Evolutionary conservation across 2,888 invertebrate species (phyloP), one percentile per base, ranked within the genome.

Genomic region (Agriopis aurantiaria): DNA sequence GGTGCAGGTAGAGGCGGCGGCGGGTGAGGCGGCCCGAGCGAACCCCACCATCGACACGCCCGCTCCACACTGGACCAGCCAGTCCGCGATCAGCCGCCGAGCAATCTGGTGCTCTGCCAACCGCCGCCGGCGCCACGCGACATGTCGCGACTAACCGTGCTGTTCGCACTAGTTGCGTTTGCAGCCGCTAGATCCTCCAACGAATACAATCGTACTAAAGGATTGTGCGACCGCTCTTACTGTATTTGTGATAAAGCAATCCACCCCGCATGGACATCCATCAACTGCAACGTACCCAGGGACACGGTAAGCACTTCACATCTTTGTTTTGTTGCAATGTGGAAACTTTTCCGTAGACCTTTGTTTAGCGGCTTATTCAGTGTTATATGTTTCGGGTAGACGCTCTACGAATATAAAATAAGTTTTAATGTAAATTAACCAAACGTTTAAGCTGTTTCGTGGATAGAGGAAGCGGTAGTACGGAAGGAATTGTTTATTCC

Each of bases 241-340:
- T 96, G 96, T 90, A 92, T 91, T 78, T 96, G 96, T 85, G 89
- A 91, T 52, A 90, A 94, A 61, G 95, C 92, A 63, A 92, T 93
- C 43, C 95, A 95, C 77, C 95, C 95, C 57, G 87, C 86, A 59
- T 96, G 96, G 96, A 95, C 95, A 80, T 94, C 91, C 78, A 94
- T 96, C 82, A 96, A 96, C 90, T 97, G 96, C 88, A 95, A 95
- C 78, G 94, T 96, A 80, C 90, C 92, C 73, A 86, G 87, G 68
- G 90, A 94, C 82, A 95, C 96, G 96, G 96, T 96, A 81, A 75
- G 75, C 65, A 65, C 45, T n/a, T 60, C n/a, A 5, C 9, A 17
- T 33, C 17, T 58, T 48, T 58, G 14, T 46, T 58, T 48, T 58
- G 17, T 33, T 48, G 58, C 33, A 7, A 10, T 56, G 41, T 45